Conservation (phyloP, 2,888 invertebrate genomes). For the Miltochrista miniata region DNA sequence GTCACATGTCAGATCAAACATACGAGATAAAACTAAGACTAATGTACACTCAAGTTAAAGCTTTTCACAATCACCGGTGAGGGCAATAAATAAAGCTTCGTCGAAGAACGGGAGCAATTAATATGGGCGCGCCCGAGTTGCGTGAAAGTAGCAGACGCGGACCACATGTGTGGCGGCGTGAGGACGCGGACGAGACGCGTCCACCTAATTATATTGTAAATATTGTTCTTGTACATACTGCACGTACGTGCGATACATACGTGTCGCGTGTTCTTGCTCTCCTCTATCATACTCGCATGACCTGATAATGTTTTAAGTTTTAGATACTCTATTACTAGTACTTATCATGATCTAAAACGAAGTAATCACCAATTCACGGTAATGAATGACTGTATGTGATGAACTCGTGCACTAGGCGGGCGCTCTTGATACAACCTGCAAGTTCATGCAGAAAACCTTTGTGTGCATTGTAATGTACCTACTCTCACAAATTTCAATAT, state of each 20-base stretch:
- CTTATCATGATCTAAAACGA: no score
- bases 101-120: constrained; percentile 82
- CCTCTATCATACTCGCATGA: neutral
- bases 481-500: no score
- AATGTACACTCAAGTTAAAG: constrained; percentile 77
- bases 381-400: no score
- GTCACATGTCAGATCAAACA: constrained; percentile 77
- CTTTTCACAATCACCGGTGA: constrained; percentile 79
- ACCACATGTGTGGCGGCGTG: constrained; percentile 69
- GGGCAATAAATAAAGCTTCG: constrained; percentile 82
- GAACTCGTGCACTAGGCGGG: no score
- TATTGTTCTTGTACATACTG: constrained; percentile 16
- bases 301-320: neutral
- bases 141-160: constrained; percentile 76
- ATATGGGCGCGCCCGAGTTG: constrained; percentile 78
- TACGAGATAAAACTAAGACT: constrained; percentile 77
- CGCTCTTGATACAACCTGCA: no score
- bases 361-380: no score
- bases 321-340: no score
- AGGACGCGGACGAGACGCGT: constrained; percentile 49
- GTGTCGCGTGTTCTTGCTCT: constrained; percentile 2
- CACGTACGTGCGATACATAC: neutral
- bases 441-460: no score
- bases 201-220: constrained; percentile 26
- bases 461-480: no score